Evolutionary conservation across 2,888 invertebrate genomes (phyloP).

Genomic region (Elmis aenea): DNA sequence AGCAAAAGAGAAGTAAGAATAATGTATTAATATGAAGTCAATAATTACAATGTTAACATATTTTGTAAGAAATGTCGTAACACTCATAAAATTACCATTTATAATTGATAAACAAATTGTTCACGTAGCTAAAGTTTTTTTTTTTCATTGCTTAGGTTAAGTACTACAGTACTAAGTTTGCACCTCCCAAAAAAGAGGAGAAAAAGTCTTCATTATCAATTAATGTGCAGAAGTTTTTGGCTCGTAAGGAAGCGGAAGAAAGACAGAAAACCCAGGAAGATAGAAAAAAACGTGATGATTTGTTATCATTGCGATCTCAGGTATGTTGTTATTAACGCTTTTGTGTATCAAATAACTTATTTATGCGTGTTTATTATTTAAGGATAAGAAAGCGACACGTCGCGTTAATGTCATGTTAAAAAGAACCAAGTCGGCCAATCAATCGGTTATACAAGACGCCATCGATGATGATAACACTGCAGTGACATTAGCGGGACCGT

Average conservation of each 20-base stretch:
- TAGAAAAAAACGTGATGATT: slow-evolving; percentile 59
- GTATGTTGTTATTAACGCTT: too few species aligned
- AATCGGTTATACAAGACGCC: slow-evolving; percentile 79
- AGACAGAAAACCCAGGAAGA: slow-evolving; percentile 58
- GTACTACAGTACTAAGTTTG: slow-evolving; percentile 74
- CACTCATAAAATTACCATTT: too few species aligned
- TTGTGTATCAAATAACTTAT: slow-evolving; percentile 2
- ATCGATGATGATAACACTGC: slow-evolving; percentile 71
- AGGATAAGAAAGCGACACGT: slow-evolving; percentile 45
- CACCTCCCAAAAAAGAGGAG: slow-evolving; percentile 75
- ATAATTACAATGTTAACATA: neutral
- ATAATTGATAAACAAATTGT: too few species aligned
- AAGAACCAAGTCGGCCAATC: slow-evolving; percentile 84
- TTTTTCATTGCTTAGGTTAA: slow-evolving; percentile 42
- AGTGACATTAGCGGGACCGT: slow-evolving; percentile 66
- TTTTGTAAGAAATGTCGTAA: neutral
- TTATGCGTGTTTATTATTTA: slow-evolving; percentile 10
- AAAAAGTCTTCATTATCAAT: slow-evolving; percentile 63
- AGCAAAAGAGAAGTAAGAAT: slow-evolving; percentile 37
- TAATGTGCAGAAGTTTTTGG: slow-evolving; percentile 79
- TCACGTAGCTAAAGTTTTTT: neutral
- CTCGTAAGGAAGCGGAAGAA: slow-evolving; percentile 77
- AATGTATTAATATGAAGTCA: too few species aligned
- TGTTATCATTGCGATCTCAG: slow-evolving; percentile 55
- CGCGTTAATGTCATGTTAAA: slow-evolving; percentile 57